Base-by-base conservation (phyloP, 2,888 invertebrate species). In the Melitaea athalia region DNA sequence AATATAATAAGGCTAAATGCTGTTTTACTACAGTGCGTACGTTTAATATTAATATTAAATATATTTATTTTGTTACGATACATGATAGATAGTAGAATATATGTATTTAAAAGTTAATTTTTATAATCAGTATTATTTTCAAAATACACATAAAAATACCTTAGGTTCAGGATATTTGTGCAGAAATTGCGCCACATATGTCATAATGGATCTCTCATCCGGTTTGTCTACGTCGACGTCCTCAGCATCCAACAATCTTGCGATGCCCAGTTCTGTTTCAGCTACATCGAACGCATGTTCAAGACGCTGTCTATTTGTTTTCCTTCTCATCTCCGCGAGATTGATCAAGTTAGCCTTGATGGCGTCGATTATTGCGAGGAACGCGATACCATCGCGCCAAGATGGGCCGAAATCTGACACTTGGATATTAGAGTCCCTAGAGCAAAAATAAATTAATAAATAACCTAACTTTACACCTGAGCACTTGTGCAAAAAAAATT, bases 151-250 rank as follows among this genome's bases (percentile, higher is more conserved):
- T 8, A 38, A 38, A 38, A 38, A 38, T 38, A 94, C 95, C 90
- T 95, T 96, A 63, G 97, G 97, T 93, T 97, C 97, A 59, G 97
- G 97, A 91, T 97, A 97, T 92, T 98, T 98, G 87, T 99, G 98
- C 83, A 99, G 94, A 91, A 99, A 99, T 93, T 99, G 99, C 52
- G 99, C 98, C 72, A 99, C 98, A 87, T 99, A 99, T 43, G 99
- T 99, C 99, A 99, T 99, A 79, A 99, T 98, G 72, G 98, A 98
- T 89, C 98, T 97, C 87, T 99, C 99, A 87, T 99, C 99, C 5
- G 99, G 99, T 85, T 97, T 97, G 42, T 97, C 96, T 38, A 98
- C 98, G 86, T 99, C 98, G 63, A 98, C 98, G 88, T 98, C 98
- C 91, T 99, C 99, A 5, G 99, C 97, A 85, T 99, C 99, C 65